A percentile compares a stretch with the other conserved stretches of the same genome.
Conservation (phyloP, 2,113 vertebrate genomes). For the Cyanoderma ruficeps region DNA sequence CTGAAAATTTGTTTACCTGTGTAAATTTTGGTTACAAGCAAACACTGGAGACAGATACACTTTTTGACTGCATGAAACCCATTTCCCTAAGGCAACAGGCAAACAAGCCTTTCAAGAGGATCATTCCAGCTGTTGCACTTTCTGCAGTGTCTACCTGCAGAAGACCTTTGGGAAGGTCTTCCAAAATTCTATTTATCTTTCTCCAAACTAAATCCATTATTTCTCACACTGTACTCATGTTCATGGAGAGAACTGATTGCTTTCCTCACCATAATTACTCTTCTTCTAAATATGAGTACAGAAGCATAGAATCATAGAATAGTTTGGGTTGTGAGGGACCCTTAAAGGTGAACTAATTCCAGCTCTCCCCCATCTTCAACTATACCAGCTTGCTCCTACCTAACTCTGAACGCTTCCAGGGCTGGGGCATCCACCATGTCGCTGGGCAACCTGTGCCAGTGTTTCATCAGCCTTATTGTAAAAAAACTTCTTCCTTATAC, state of each 20-base stretch:
- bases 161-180: not conserved
- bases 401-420: not conserved
- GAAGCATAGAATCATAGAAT: not conserved
- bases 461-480: not conserved
- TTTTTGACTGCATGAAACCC: not conserved
- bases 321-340: not conserved
- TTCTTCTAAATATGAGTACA: not conserved
- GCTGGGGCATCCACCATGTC: not conserved
- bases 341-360: not conserved
- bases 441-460: not conserved
- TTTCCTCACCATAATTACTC: not conserved
- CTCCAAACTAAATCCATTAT: not conserved
- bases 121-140: not conserved
- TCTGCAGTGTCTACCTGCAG: not conserved
- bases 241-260: not conserved
- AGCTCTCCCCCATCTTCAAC: not conserved
- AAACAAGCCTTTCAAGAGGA: not conserved
- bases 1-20: not conserved
- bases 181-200: not conserved
- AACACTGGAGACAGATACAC: not conserved
- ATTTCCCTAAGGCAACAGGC: not conserved
- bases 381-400: not conserved
- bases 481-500: not conserved
- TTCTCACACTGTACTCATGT: not conserved
- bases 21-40: not conserved